These are phyloP conservation scores for Medauroidea extradentata DNA, from an alignment of 1,140 invertebrate genomes.

Conservation along the genomic window DNA sequence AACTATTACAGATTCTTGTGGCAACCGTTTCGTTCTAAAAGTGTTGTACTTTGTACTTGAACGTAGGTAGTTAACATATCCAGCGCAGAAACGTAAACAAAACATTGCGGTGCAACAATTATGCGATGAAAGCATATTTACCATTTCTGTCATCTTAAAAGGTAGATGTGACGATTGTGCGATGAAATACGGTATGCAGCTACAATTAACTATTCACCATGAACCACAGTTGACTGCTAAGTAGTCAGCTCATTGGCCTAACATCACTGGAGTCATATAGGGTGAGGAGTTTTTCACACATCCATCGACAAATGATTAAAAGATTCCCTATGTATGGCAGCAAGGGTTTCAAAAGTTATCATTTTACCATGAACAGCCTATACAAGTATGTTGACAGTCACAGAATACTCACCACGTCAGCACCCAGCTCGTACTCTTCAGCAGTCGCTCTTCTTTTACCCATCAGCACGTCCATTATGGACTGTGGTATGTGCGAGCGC, in stretches of 20 bases:
- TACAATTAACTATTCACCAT: too few relatives aligned
- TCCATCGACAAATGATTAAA: conserved; percentile 8
- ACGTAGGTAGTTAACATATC: too few relatives aligned
- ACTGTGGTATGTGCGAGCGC: conserved; percentile 51
- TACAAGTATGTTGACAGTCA: not conserved
- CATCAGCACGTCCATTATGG: conserved; percentile 48
- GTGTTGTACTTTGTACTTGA: too few relatives aligned
- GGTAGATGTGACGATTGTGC: too few relatives aligned
- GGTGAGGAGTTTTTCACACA: not conserved
- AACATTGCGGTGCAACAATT: too few relatives aligned
- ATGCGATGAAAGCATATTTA: too few relatives aligned
- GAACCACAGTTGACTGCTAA: not conserved
- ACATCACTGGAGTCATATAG: not conserved
- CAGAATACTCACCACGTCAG: conserved; percentile 43
- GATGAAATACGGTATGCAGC: too few relatives aligned
- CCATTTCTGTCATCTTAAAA: too few relatives aligned
- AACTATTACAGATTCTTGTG: too few relatives aligned
- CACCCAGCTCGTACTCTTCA: conserved; percentile 39
- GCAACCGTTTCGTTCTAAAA: too few relatives aligned
- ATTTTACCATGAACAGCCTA: conserved; percentile 18
- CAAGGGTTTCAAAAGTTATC: not conserved
- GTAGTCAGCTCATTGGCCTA: not conserved
- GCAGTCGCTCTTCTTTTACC: conserved; percentile 36
- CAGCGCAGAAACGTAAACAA: too few relatives aligned
- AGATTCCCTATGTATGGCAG: conserved; percentile 17